These are phyloP conservation scores for Apodemia duryi DNA, from an alignment of 2,888 invertebrate species.

Conservation along the genomic window DNA sequence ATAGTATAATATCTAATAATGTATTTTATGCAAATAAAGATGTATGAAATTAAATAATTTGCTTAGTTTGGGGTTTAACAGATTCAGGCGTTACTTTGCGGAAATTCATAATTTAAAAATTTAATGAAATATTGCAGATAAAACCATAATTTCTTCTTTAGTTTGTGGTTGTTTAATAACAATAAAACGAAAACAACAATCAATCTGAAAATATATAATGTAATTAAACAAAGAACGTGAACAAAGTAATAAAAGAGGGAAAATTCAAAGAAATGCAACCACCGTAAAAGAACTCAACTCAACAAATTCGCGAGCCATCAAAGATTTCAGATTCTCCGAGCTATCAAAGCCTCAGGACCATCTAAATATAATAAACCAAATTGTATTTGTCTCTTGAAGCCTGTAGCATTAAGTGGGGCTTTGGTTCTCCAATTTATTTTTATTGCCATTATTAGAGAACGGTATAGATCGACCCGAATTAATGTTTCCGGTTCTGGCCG, in stretches of 20 bases:
- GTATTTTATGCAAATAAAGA: too few relatives aligned
- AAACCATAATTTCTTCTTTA: too few relatives aligned
- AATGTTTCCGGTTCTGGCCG: not conserved
- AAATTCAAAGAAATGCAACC: not conserved
- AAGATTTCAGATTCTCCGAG: not conserved
- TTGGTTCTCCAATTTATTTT: slow-evolving; percentile 6
- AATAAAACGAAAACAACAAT: too few relatives aligned
- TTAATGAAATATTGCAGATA: too few relatives aligned
- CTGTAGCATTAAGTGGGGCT: slow-evolving; percentile 9
- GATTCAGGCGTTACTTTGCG: too few relatives aligned
- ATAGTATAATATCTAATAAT: too few relatives aligned
- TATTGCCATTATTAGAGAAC: slow-evolving; percentile 7
- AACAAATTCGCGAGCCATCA: not conserved
- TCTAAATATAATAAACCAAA: slow-evolving; percentile 12
- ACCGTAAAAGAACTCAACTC: not conserved
- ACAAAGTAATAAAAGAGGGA: not conserved
- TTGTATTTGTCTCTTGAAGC: slow-evolving; percentile 9
- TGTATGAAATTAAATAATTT: too few relatives aligned
- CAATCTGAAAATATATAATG: too few relatives aligned
- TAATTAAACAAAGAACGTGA: too few relatives aligned
- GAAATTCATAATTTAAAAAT: too few relatives aligned
- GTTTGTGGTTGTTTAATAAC: too few relatives aligned
- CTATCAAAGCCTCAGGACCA: not conserved
- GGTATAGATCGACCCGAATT: slow-evolving; percentile 5
- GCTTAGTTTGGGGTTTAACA: too few relatives aligned